phyloP scores from a whole-genome alignment of 1,140 invertebrate species.

The Orussus abietinus region DNA sequence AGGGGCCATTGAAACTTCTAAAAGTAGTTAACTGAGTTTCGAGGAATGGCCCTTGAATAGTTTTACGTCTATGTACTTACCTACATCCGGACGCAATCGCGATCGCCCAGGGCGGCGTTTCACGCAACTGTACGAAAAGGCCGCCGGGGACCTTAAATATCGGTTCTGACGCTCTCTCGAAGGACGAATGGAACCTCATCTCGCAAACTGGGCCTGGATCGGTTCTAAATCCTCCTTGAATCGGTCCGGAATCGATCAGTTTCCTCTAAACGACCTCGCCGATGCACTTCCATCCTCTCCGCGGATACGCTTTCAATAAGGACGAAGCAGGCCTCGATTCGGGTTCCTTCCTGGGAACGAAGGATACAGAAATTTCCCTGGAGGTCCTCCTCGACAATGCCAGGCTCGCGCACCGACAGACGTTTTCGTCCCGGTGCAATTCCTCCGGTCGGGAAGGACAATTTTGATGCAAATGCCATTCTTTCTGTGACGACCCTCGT shows the following conservation, averaged over 20 bases:
- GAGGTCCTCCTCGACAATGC: conserved; percentile 14
- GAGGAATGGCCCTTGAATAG: conserved; percentile 26
- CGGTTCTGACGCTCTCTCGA: too few species aligned
- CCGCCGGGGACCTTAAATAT: too few species aligned
- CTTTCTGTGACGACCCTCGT: too few species aligned
- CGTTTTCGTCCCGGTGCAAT: too few species aligned
- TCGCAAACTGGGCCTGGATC: too few species aligned
- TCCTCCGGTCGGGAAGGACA: background rate
- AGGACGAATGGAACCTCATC: too few species aligned
- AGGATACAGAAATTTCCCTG: conserved; percentile 25
- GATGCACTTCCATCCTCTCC: too few species aligned
- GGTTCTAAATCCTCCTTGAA: too few species aligned
- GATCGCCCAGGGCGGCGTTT: too few species aligned
- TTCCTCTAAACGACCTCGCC: too few species aligned
- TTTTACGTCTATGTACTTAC: conserved; percentile 24
- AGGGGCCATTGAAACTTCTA: conserved; percentile 38
- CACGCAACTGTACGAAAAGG: too few species aligned
- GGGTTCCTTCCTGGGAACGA: conserved; percentile 15
- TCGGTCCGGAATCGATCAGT: too few species aligned
- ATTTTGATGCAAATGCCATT: conserved; percentile 1
- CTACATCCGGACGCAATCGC: conserved; percentile 18
- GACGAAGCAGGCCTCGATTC: background rate
- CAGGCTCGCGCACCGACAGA: conserved; percentile 27
- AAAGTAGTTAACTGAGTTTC: conserved; percentile 36
- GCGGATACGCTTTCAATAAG: conserved; percentile 18